Evolutionary conservation across 35 echinoderm and acorn worm species (phyloP), one percentile per base, ranked within the genome.

Genomic region (Apostichopus californicus): DNA sequence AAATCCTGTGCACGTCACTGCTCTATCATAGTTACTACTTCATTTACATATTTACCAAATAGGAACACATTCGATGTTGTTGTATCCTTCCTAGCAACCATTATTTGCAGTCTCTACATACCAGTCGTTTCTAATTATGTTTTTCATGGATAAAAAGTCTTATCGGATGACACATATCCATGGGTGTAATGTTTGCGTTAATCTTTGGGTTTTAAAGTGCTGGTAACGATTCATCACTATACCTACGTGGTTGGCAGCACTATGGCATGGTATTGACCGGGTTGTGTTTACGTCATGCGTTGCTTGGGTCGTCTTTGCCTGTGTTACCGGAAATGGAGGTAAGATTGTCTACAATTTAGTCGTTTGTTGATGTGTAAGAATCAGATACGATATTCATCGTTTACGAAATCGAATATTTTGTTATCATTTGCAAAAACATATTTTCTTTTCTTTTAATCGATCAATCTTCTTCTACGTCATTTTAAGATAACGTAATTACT

Each of bases 241-340:
- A n/a, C n/a, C 75, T 1, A 11, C 9, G 54, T 90, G 88, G 73
- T 90, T 75, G 21, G 25, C 9, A n/a, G 88, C 73, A 23, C 9
- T 78, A 6, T 75, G 73, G 54, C 66, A 57, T 14, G 73, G 25
- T 28, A 13, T 90, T 14, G 88, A 75, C 54, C 25, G 66, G 24
- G 56, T 78, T 54, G 65, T 78, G 14, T 90, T 73, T 10, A 57
- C 75, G 6, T 57, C 73, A 7, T 75, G 68, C 57, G 88, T 90
- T 22, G 88, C 9, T 34, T 90, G 88, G 88, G 68, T 90, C 6
- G 22, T 73, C 6, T 78, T 90, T 54, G 88, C 88, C 52, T 90
- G 88, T 24, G 73, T 78, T 15, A 90, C 88, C n/a, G 88, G 88
- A 53, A 77, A 90, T 73, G 88, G 88, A 90, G 88, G 88, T 90